Evolutionary conservation across 2,797 vertebrate species (phyloP).

Genomic region (Tokudaia tokunoshimensis): DNA sequence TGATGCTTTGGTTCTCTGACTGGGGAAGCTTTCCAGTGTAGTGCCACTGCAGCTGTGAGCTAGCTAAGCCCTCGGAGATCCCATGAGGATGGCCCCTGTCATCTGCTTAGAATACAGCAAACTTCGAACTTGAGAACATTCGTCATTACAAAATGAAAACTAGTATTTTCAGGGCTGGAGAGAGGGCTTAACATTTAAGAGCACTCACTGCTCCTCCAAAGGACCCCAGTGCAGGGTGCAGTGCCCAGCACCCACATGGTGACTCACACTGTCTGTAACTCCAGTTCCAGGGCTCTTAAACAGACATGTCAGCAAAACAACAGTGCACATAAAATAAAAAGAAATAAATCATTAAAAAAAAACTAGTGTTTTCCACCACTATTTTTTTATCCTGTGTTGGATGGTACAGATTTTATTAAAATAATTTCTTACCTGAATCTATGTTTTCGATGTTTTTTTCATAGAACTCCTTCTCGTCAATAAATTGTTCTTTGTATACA

Average conservation of each 20-base stretch:
- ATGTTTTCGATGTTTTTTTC: constrained; percentile 34
- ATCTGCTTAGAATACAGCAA: constrained; percentile 51
- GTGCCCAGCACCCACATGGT: background rate
- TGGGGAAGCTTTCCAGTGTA: constrained; percentile 71
- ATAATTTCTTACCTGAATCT: constrained; percentile 47
- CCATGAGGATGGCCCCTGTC: constrained; percentile 8
- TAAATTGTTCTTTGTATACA: constrained; percentile 52
- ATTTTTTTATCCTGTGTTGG: constrained; percentile 33
- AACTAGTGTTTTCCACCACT: background rate
- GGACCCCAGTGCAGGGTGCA: background rate
- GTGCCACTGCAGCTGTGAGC: constrained; percentile 57
- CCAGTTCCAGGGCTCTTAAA: background rate
- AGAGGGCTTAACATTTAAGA: background rate
- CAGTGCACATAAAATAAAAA: background rate
- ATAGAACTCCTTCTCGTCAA: background rate
- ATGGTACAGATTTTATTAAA: constrained; percentile 47
- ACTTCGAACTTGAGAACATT: constrained; percentile 63
- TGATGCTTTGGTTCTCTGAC: constrained; percentile 83
- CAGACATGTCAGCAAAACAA: background rate
- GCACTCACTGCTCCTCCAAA: background rate
- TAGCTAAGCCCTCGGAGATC: constrained; percentile 39
- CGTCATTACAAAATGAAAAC: constrained; percentile 69
- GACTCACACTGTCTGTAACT: background rate
- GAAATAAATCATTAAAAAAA: background rate
- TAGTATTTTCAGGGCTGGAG: background rate